Evolutionary conservation across 2,888 invertebrate species (phyloP).

Genomic region (Caradrina kadenii): DNA sequence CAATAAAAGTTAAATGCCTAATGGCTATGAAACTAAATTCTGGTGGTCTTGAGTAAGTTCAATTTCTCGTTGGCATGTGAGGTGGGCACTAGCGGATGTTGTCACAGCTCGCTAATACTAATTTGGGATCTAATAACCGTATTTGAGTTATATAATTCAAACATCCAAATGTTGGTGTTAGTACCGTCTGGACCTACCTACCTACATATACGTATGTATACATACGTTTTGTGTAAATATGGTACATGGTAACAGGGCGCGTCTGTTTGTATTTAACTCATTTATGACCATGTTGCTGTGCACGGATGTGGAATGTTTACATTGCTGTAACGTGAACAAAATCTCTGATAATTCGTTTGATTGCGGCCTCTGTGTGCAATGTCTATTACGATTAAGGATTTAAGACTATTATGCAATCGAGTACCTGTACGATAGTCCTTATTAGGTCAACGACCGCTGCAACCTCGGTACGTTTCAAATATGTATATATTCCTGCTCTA

Average conservation of each 20-base stretch:
- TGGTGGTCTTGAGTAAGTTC: constrained; percentile 28
- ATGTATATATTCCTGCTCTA: constrained; percentile 77
- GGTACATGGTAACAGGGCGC: constrained; percentile 78
- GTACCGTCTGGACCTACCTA: constrained; percentile 70
- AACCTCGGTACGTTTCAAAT: constrained; percentile 68
- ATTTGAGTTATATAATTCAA: constrained; percentile 84
- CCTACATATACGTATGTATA: constrained; percentile 72
- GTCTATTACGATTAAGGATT: constrained; percentile 31
- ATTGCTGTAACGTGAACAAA: constrained; percentile 71
- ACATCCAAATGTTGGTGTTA: constrained; percentile 76
- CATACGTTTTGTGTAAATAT: constrained; percentile 71
- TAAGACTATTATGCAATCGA: constrained; percentile 61
- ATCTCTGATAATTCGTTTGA: constrained; percentile 66
- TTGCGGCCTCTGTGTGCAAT: constrained; percentile 50
- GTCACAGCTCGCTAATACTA: constrained; percentile 66
- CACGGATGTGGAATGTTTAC: constrained; percentile 76
- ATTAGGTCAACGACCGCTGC: constrained; percentile 75
- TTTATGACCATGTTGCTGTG: constrained; percentile 79
- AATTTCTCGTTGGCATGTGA: constrained; percentile 33
- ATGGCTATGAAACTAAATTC: neutral
- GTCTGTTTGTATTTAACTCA: constrained; percentile 79
- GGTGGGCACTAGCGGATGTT: constrained; percentile 74
- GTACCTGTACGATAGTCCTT: constrained; percentile 60
- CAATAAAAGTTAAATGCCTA: too few species aligned
- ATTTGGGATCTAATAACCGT: constrained; percentile 77